Evolutionary conservation across 2,888 invertebrate species (phyloP), one percentile per base, ranked within the genome.

Genomic region (Coenonympha arcania): DNA sequence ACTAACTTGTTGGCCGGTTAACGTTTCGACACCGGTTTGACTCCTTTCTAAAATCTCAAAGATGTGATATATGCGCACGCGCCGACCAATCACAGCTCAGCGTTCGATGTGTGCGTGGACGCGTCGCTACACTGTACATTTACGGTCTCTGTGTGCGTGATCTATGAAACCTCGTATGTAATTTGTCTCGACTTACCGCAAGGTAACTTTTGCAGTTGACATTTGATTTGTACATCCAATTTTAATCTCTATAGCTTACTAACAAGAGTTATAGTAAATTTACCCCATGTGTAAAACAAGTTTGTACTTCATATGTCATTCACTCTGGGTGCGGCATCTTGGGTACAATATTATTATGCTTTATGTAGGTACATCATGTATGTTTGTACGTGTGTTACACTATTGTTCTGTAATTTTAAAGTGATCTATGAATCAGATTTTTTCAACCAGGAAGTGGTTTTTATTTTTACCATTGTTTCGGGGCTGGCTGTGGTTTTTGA

Each of bases 31-130:
- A 71, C 68, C 60, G 64, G 65, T 65, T 63, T 47, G 63, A 64
- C 74, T 68, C 84, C 85, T 86, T 86, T 85, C 85, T 85, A 86
- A 83, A 83, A 84, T 83, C 83, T 83, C 74, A 53, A 61, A 62
- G 73, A 71, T 65, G 61, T 70, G 68, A 66, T 69, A 67, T 70
- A 71, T 79, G 76, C 76, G 74, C 70, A 54, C 37, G 73, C 79
- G 78, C 46, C 50, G 28, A 24, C 79, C 76, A 76, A 79, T 75
- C 68, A 61, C 51, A 33, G n/a, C 40, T 13, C 28, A 2, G 15
- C 9, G 6, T 8, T 31, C 9, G 2, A 34, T 43, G 75, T 71
- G 68, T 69, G 69, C 56, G 71, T 65, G 49, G 31, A 33, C 41
- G 51, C 57, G 54, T 59, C 61, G 57, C 45, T 54, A 55, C 48